Evolutionary conservation across 2,113 vertebrate species (phyloP).

Genomic region (Catharus fuscescens): DNA sequence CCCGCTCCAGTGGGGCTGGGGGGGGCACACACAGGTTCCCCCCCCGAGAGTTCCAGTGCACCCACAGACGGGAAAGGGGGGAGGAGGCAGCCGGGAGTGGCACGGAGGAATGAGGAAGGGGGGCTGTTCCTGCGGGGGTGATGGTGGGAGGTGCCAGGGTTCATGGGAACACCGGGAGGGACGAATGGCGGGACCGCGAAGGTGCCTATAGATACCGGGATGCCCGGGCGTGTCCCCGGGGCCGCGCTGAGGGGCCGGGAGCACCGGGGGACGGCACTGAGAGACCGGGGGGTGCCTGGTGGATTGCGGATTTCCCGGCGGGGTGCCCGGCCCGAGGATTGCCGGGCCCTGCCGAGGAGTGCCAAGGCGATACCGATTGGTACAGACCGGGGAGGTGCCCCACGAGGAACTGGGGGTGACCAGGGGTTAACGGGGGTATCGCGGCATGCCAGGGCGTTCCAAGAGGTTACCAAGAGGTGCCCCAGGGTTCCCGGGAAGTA

Average conservation of each 20-base stretch:
- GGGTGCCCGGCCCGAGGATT: not conserved
- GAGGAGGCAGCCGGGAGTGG: not conserved
- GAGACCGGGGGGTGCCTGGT: too few relatives aligned
- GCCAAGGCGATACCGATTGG: not conserved
- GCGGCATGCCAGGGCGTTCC: not conserved
- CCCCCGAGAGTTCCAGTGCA: not conserved
- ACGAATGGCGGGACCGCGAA: fast-evolving
- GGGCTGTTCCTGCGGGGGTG: not conserved
- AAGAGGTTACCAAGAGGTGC: not conserved
- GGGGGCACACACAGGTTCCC: not conserved
- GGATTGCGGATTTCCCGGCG: not conserved
- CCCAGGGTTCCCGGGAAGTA: not conserved
- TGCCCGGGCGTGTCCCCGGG: not conserved
- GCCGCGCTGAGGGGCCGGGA: not conserved
- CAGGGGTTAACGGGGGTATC: not conserved
- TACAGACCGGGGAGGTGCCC: too few relatives aligned
- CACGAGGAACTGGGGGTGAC: too few relatives aligned
- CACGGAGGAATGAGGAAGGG: not conserved
- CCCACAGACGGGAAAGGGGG: not conserved
- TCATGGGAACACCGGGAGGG: not conserved
- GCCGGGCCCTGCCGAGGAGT: too few relatives aligned
- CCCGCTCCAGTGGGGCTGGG: not conserved
- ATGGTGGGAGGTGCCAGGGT: too few relatives aligned
- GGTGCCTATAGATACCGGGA: not conserved
- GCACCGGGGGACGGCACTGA: not conserved